Evolutionary conservation across 2,113 vertebrate species (phyloP).

Genomic region (Lasiurus cinereus): DNA sequence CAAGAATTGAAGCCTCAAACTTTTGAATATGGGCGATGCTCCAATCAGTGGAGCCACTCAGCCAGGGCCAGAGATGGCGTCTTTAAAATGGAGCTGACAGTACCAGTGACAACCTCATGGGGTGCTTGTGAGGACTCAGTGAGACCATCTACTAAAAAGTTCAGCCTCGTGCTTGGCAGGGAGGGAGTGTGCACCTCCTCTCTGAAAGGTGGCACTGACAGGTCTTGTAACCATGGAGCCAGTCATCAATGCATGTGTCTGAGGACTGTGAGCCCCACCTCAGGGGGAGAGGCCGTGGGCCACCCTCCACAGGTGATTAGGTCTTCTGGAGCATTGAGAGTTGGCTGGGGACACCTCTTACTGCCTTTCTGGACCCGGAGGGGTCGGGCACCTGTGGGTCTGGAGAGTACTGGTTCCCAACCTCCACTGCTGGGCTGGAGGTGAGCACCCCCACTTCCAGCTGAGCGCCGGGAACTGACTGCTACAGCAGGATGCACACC

Average conservation of each 20-base stretch:
- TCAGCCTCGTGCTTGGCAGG: background rate
- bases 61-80: background rate
- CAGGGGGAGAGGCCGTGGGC: background rate
- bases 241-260: background rate
- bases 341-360: background rate
- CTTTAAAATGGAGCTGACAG: background rate
- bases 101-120: accelerated
- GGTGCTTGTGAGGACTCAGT: background rate
- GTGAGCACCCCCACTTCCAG: background rate
- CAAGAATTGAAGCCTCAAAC: too few species aligned
- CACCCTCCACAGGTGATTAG: accelerated
- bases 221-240: background rate
- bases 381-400: accelerated
- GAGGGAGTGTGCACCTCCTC: background rate
- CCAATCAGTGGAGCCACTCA: too few species aligned
- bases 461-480: background rate
- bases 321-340: background rate
- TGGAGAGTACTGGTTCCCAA: background rate
- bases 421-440: background rate
- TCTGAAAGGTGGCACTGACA: background rate
- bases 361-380: background rate
- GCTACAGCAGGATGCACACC: background rate
- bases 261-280: too few species aligned
- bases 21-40: too few species aligned
- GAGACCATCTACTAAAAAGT: background rate